A percentile compares a stretch with the other conserved stretches of the same genome.
Conservation (phyloP, 2,797 vertebrate genomes). For the Trichosurus vulpecula region DNA sequence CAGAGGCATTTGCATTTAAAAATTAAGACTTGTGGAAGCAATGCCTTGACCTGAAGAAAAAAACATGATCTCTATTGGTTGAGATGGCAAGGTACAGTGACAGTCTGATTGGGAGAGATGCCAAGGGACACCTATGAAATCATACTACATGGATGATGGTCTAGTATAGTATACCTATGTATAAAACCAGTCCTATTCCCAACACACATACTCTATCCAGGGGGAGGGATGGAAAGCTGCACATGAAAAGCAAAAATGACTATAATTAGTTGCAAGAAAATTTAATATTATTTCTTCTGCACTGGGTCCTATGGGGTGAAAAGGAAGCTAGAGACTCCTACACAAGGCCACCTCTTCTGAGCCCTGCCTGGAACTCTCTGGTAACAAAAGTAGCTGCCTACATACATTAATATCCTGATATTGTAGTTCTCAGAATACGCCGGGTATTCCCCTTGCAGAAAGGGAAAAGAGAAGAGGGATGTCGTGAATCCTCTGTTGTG, state of each 20-base stretch:
- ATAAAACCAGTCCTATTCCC: not conserved
- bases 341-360: not conserved
- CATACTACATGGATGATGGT: not conserved
- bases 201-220: not conserved
- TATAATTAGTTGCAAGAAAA: not conserved
- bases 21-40: not conserved
- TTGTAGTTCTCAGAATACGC: not conserved
- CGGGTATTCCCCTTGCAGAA: not conserved
- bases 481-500: not conserved
- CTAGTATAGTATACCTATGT: rapidly evolving
- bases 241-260: rapidly evolving
- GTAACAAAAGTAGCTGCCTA: not conserved
- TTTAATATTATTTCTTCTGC: not conserved
- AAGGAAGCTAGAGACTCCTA: not conserved
- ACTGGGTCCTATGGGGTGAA: rapidly evolving
- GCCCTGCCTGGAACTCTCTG: not conserved
- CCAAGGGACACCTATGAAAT: rapidly evolving
- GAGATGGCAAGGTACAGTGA: not conserved
- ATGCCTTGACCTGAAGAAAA: not conserved
- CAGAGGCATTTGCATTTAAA: not conserved
- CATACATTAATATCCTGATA: not conserved
- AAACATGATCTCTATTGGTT: not conserved
- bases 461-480: not conserved
- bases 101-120: not conserved
- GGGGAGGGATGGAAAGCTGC: not conserved